Conservation (phyloP, 2,888 invertebrate species). For the Lepidochrysops patricia region DNA sequence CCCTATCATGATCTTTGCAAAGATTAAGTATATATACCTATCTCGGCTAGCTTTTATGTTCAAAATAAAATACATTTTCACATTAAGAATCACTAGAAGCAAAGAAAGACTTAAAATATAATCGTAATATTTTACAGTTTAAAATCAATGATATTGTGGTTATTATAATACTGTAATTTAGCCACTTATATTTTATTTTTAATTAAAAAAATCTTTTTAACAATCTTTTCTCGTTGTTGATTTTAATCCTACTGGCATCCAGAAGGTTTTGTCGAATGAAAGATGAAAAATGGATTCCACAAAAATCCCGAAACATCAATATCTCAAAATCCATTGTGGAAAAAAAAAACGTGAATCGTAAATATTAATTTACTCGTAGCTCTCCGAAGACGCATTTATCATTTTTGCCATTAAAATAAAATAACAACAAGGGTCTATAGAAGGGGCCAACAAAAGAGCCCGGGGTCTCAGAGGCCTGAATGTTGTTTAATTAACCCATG, state of each 20-base stretch:
- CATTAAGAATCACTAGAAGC: too few species aligned
- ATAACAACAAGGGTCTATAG: conserved; percentile 62
- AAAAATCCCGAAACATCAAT: background rate
- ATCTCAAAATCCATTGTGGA: background rate
- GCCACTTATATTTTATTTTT: too few species aligned
- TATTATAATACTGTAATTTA: too few species aligned
- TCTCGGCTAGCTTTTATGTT: too few species aligned
- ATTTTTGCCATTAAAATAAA: conserved; percentile 68
- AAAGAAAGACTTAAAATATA: too few species aligned
- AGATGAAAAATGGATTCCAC: background rate
- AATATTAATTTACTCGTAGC: conserved; percentile 38
- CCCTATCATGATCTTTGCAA: background rate
- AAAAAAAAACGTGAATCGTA: conserved; percentile 14
- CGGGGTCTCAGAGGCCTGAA: conserved; percentile 55
- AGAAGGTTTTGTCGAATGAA: background rate
- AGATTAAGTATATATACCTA: background rate
- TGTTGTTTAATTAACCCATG: conserved; percentile 67
- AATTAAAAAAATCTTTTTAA: too few species aligned
- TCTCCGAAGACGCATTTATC: conserved; percentile 65
- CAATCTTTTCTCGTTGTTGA: too few species aligned
- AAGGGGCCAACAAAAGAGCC: conserved; percentile 69
- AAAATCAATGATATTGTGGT: too few species aligned
- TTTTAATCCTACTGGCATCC: background rate
- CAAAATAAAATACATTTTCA: background rate
- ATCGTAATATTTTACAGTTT: too few species aligned